Conservation (phyloP, 1,140 invertebrate species). For the Leguminivora glycinivorella region DNA sequence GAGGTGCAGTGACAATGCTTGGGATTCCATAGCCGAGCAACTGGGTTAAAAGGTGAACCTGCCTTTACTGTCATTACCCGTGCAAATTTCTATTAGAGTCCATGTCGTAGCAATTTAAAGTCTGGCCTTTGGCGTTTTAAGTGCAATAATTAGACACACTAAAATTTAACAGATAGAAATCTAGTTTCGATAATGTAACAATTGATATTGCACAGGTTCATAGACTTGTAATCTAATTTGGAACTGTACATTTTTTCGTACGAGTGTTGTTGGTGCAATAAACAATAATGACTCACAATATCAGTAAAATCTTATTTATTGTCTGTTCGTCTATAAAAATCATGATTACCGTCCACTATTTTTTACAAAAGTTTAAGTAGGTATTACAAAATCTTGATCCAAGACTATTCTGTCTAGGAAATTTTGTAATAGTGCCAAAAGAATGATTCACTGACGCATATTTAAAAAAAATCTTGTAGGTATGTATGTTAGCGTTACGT, state of each 20-base stretch:
- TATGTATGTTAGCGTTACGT: neutral
- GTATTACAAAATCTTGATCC: neutral
- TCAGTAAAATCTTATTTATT: no score
- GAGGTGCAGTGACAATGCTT: conserved; percentile 61
- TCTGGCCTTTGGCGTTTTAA: neutral
- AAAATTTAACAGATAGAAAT: no score
- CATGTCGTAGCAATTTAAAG: neutral
- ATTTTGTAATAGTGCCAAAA: conserved; percentile 19
- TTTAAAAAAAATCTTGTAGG: conserved; percentile 1
- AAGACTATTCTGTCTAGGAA: conserved; percentile 22
- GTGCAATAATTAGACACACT: neutral
- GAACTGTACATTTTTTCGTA: no score
- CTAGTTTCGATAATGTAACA: no score
- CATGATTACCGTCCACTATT: no score
- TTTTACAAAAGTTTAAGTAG: no score
- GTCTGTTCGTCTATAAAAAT: no score
- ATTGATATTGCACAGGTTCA: no score
- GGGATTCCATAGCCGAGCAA: conserved; percentile 64
- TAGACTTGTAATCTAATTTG: no score
- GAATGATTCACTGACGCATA: conserved; percentile 13
- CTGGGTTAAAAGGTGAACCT: conserved; percentile 74
- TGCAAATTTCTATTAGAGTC: conserved; percentile 33
- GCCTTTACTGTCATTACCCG: conserved; percentile 68
- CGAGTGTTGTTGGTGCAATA: no score
- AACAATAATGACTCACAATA: no score